Evolutionary conservation across 2,113 vertebrate species (phyloP).

Genomic region (Ammodramus savannarum): DNA sequence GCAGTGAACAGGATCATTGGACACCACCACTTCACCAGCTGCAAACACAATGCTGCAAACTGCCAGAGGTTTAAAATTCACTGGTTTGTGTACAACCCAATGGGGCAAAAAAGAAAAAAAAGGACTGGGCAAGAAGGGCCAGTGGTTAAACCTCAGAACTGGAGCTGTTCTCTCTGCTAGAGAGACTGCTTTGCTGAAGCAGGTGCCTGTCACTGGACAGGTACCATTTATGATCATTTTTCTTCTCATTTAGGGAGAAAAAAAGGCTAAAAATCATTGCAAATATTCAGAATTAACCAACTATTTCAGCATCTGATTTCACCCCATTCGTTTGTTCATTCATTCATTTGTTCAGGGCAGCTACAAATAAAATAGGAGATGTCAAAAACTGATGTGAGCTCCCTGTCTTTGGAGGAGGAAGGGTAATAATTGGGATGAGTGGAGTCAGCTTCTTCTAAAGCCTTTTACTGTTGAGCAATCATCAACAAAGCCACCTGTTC

Average conservation of each 20-base stretch:
- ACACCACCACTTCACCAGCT: neutral
- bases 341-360: neutral
- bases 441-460: neutral
- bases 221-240: neutral
- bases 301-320: neutral
- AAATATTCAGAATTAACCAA: constrained; percentile 10
- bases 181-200: constrained; percentile 1
- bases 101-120: neutral
- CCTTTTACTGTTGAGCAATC: neutral
- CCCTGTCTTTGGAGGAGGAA: neutral
- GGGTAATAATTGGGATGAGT: neutral
- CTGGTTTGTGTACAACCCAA: neutral
- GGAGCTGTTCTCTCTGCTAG: neutral
- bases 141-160: neutral
- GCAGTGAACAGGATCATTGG: neutral
- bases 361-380: neutral
- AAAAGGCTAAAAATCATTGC: neutral
- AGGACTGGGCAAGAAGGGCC: neutral
- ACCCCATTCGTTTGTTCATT: neutral
- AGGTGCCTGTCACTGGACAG: neutral
- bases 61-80: neutral
- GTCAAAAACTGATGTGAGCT: neutral
- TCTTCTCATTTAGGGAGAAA: neutral
- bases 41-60: constrained; percentile 22
- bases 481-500: neutral